phyloP scores from a whole-genome alignment of 1,140 invertebrate species.

The Charaxes varanes region DNA sequence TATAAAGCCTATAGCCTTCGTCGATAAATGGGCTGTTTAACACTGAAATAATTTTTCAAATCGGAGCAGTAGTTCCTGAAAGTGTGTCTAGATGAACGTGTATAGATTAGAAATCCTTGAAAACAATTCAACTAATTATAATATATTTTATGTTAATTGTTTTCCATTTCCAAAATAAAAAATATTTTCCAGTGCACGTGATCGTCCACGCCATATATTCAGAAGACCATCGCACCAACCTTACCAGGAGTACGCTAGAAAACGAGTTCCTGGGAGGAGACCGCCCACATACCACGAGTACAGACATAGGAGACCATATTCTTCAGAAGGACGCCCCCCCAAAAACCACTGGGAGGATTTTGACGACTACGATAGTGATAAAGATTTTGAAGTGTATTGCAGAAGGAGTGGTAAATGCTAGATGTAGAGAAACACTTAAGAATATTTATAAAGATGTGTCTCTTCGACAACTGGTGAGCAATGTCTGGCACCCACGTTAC shows the following conservation, averaged over 20 bases:
- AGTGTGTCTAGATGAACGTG: no score
- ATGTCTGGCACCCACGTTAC: no score
- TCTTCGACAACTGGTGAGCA: no score
- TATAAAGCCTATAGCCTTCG: no score
- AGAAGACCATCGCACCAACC: slow-evolving; percentile 34
- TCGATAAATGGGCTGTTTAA: no score
- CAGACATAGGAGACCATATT: slow-evolving; percentile 15
- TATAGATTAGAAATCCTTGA: no score
- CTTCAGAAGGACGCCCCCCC: slow-evolving; percentile 14
- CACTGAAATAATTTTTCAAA: no score
- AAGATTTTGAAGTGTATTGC: slow-evolving; percentile 38
- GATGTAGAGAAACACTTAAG: neutral
- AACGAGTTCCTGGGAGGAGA: slow-evolving; percentile 20
- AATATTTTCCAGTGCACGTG: slow-evolving; percentile 27
- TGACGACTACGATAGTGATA: slow-evolving; percentile 37
- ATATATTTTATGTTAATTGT: no score
- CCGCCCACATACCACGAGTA: slow-evolving; percentile 11
- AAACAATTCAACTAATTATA: no score
- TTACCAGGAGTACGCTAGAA: slow-evolving; percentile 38
- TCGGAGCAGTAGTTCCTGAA: no score
- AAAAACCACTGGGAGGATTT: slow-evolving; percentile 36
- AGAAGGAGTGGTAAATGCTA: slow-evolving; percentile 45
- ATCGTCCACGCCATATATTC: slow-evolving; percentile 21
- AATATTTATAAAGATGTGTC: no score
- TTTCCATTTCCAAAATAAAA: no score